These are phyloP conservation scores for Odobenus rosmarus DNA, from an alignment of 2,113 vertebrate genomes.

Conservation along the genomic window DNA sequence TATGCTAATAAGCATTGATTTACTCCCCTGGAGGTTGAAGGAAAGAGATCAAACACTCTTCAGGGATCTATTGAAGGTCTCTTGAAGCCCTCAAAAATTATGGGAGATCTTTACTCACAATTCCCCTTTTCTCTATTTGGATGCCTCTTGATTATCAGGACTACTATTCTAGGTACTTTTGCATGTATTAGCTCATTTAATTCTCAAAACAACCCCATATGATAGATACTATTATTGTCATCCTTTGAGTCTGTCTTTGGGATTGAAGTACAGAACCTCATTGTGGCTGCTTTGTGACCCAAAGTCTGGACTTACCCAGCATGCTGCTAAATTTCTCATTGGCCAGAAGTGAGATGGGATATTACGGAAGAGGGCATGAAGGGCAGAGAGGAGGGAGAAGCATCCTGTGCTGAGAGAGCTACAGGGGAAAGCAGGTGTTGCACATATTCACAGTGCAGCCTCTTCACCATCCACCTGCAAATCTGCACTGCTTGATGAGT, in stretches of 20 bases:
- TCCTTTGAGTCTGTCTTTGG: neutral
- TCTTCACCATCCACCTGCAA: neutral
- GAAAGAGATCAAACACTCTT: neutral
- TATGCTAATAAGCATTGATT: neutral
- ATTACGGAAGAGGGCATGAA: neutral
- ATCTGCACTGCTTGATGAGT: neutral
- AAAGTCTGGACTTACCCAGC: neutral
- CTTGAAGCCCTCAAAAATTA: neutral
- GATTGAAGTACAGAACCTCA: neutral
- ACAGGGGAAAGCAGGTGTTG: neutral
- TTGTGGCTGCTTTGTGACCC: neutral
- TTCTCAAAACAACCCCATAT: neutral
- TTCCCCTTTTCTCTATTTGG: neutral
- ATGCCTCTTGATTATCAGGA: neutral
- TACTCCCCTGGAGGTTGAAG: neutral
- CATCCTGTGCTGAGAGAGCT: neutral
- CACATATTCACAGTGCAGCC: neutral
- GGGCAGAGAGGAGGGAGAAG: neutral
- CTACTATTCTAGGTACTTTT: neutral
- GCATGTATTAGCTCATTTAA: neutral
- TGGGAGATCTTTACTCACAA: neutral
- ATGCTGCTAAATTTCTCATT: neutral
- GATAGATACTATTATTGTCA: neutral
- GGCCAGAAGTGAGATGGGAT: neutral
- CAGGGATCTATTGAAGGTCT: neutral